Evolutionary conservation across 2,888 invertebrate genomes (phyloP), one percentile per base, ranked within the genome.

Genomic region (Galeruca laticollis): DNA sequence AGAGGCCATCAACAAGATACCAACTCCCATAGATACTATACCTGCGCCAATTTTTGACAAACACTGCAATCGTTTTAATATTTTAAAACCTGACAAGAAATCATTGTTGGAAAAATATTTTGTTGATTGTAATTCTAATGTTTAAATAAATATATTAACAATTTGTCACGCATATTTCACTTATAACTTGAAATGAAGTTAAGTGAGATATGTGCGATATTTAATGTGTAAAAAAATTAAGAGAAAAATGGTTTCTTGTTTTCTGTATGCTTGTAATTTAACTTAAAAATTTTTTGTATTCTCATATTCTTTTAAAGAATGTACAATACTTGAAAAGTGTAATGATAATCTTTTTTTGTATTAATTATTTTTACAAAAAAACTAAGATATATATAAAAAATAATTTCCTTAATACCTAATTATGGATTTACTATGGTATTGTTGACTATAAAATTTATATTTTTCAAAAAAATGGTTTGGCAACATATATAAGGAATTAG

Each of bases 11-110:
- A 77, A 74, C 68, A 81, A 80, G 70, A 74, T 83, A 13, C 82
- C 83, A 1, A 69, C 76, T 33, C 85, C 86, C 13, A 70, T 85
- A 18, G 85, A 85, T 72, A 75, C 77, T 18, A 81, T 86, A 61
- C 83, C 85, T 4, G 67, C 75, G 37, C 80, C 81, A 47, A 81
- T 83, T 56, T 84, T 85, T 70, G 70, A 68, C 57, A 83, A 83
- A 66, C 84, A 85, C 68, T 80, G 79, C 63, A 79, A 79, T 62
- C 80, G 84, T 37, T 82, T 85, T 63, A 63, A 63, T 15, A 77
- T 75, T 68, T 72, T 84, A 67, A 76, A 80, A 59, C 26, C 71
- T 3, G 84, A 85, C 33, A 82, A 79, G 66, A 78, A 69, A 71
- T 62, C 72, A n/a, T 67, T 80, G 56, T 78, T 85, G 70, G 82